These are phyloP conservation scores for Melieria crassipennis DNA, from an alignment of 2,888 invertebrate species.

Conservation along the genomic window DNA sequence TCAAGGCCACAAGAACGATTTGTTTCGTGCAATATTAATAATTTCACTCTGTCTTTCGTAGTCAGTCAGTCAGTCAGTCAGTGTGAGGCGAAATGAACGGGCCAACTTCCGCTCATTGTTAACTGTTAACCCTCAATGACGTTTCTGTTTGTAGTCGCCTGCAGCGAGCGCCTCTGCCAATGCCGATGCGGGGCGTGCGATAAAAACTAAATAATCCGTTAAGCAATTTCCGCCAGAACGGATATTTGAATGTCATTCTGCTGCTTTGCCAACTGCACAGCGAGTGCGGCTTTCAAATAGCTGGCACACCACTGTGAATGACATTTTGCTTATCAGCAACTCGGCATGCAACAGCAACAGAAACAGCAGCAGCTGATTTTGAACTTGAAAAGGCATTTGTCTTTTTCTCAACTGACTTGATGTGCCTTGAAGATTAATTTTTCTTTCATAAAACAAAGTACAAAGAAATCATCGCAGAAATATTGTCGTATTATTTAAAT, in stretches of 20 bases:
- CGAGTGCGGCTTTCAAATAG: not conserved
- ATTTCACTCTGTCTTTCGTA: no score
- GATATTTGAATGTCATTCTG: constrained; percentile 33
- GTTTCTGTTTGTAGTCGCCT: constrained; percentile 5
- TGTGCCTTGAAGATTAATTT: no score
- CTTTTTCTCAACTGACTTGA: no score
- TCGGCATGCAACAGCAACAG: constrained; percentile 5
- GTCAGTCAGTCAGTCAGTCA: no score
- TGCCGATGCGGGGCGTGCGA: no score
- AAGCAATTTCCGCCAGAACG: constrained; percentile 30
- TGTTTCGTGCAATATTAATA: no score
- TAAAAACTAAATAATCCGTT: constrained; percentile 2
- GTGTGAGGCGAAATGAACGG: not conserved
- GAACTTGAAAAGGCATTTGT: constrained; percentile 13
- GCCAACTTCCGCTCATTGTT: not conserved
- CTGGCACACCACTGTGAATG: constrained; percentile 8
- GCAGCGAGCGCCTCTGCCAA: not conserved
- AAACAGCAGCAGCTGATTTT: constrained; percentile 10
- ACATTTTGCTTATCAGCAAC: constrained; percentile 25
- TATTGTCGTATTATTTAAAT: no score
- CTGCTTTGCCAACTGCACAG: not conserved
- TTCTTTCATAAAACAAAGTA: no score
- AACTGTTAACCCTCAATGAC: not conserved
- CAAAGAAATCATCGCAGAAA: no score
- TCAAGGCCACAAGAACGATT: no score